These are phyloP conservation scores for Phaethon lepturus DNA, from an alignment of 2,113 vertebrate species.

Conservation along the genomic window DNA sequence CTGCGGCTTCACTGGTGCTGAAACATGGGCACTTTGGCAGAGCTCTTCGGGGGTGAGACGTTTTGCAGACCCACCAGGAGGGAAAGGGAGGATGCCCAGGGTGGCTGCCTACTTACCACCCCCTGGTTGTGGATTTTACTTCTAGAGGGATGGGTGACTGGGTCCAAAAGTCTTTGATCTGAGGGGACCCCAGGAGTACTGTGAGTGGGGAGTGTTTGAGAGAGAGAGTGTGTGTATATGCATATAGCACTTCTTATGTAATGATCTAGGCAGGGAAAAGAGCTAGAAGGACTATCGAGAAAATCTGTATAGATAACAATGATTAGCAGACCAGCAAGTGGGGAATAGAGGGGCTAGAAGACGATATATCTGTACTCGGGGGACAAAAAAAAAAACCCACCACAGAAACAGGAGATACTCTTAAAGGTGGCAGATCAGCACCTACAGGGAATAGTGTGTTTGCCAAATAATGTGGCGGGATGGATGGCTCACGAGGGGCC, in stretches of 20 bases:
- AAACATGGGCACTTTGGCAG: neutral
- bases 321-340: neutral
- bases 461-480: neutral
- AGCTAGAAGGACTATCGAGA: neutral
- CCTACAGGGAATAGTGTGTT: neutral
- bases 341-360: neutral
- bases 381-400: neutral
- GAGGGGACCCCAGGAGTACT: neutral
- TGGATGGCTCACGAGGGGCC: neutral
- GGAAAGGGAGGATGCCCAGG: neutral
- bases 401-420: neutral
- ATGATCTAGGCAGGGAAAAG: neutral
- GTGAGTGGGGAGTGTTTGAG: neutral
- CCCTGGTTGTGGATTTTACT: neutral
- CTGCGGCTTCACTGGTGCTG: neutral
- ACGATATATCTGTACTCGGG: neutral
- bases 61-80: neutral
- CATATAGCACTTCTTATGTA: neutral
- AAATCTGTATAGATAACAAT: neutral
- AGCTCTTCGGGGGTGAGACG: fast-evolving
- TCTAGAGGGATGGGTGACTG: fast-evolving
- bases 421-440: neutral
- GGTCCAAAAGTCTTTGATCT: neutral
- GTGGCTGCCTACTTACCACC: neutral
- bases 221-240: neutral